These are phyloP conservation scores for Macroglossus sobrinus DNA, from an alignment of 2,113 vertebrate species.

Conservation along the genomic window DNA sequence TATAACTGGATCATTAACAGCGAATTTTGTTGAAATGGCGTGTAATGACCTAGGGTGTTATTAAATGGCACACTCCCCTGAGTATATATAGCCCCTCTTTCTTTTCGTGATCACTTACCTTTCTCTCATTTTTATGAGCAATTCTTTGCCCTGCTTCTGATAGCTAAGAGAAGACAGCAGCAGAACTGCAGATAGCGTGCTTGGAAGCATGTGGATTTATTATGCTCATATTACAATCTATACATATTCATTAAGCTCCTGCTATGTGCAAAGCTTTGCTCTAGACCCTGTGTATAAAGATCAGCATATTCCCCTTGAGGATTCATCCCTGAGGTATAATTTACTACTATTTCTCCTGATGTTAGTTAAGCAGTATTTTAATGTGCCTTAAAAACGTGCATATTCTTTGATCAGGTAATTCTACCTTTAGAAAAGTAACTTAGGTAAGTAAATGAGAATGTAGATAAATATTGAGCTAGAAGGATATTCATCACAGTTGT, in stretches of 20 bases:
- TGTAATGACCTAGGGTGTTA: background rate
- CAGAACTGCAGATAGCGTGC: background rate
- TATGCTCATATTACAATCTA: background rate
- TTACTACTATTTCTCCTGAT: background rate
- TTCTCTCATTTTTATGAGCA: background rate
- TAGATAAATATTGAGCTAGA: background rate
- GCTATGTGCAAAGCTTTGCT: background rate
- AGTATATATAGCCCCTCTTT: background rate
- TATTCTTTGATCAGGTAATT: background rate
- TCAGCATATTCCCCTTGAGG: background rate
- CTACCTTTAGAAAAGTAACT: background rate
- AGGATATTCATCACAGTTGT: background rate
- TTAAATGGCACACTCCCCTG: background rate
- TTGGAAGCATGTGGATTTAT: background rate
- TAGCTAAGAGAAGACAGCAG: background rate
- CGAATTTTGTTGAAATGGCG: background rate
- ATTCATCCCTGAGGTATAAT: background rate
- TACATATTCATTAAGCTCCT: constrained; percentile 19
- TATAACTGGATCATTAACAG: background rate
- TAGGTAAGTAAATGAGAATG: background rate
- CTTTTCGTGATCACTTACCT: background rate
- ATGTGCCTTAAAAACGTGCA: background rate
- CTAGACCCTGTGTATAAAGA: background rate
- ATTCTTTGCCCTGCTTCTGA: background rate
- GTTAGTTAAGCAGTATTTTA: background rate